Evolutionary conservation across 1,140 invertebrate genomes (phyloP), one percentile per base, ranked within the genome.

Genomic region (Heliconius nattereri): DNA sequence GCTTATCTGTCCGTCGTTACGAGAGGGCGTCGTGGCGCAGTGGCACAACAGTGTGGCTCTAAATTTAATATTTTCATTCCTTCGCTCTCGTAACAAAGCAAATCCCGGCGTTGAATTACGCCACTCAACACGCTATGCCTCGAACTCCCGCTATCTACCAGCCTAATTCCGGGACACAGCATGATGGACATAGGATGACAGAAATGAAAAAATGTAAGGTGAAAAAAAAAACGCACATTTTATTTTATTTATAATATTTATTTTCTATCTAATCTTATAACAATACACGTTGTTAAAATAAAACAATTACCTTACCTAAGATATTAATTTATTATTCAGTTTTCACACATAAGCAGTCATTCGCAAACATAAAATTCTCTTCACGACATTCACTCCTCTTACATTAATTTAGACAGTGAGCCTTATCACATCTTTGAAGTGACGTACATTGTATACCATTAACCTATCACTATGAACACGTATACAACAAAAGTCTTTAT

Each of bases 321-420:
- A 76, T 60, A 81, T 91, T 92, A 91, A 91, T 92, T 92, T 92
- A 92, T 86, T 90, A 81, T 86, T 84, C 80, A 77, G 83, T 72
- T 85, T 88, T 83, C 81, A 83, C 83, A 83, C 81, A 82, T 77
- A 78, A 83, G 40, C 84, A 84, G 81, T 81, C 88, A 86, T 83
- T 85, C 83, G 76, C 78, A 66, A 82, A 49, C 76, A 81, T 73
- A 83, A 76, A 52, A 79, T 76, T 78, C 29, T 81, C 35, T 75
- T 78, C 84, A 87, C 83, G 85, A 70, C 88, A 86, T 76, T 84
- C 86, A 87, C 87, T 84, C 83, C 74, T 79, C 85, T 87, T 85
- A 90, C 85, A 86, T 90, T 90, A 91, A 91, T 90, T 91, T 89
- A 91, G 89, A 89, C 85, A 90, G 82, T 86, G 83, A 86, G 85